These are phyloP conservation scores for Pachyuromys duprasi DNA, from an alignment of 2,797 vertebrate species.

Conservation along the genomic window DNA sequence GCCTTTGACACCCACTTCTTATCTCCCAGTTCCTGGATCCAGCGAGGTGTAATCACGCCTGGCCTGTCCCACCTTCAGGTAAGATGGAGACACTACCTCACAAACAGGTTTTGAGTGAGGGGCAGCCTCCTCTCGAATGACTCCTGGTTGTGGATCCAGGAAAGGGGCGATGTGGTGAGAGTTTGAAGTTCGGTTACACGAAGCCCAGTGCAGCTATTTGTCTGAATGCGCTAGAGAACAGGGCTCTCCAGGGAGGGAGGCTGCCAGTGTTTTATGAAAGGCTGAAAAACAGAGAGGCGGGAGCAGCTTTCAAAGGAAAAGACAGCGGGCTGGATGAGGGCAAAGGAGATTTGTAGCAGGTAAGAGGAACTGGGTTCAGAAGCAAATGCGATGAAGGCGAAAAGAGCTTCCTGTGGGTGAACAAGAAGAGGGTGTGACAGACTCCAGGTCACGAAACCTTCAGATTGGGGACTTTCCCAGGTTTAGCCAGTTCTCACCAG, in stretches of 20 bases:
- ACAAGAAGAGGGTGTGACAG: not conserved
- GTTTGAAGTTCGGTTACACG: not conserved
- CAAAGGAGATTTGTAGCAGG: not conserved
- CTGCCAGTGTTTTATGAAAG: not conserved
- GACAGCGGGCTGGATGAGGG: not conserved
- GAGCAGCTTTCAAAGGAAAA: not conserved
- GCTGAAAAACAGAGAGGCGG: not conserved
- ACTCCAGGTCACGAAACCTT: not conserved
- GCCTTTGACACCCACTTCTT: not conserved
- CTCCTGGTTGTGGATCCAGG: not conserved
- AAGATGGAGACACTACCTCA: not conserved
- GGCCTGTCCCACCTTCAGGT: not conserved
- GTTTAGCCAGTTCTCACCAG: not conserved
- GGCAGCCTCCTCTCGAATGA: not conserved
- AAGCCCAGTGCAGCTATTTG: not conserved
- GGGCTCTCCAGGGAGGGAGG: not conserved
- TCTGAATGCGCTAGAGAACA: not conserved
- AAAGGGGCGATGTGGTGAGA: not conserved
- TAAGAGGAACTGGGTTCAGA: not conserved
- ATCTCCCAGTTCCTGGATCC: not conserved
- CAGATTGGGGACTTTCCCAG: not conserved
- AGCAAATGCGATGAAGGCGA: not conserved
- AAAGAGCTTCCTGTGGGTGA: not conserved
- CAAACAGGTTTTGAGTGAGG: not conserved
- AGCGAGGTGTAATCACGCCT: not conserved